These are phyloP conservation scores for Acanthococcus lagerstroemiae DNA, from an alignment of 2,888 invertebrate genomes.

Conservation along the genomic window DNA sequence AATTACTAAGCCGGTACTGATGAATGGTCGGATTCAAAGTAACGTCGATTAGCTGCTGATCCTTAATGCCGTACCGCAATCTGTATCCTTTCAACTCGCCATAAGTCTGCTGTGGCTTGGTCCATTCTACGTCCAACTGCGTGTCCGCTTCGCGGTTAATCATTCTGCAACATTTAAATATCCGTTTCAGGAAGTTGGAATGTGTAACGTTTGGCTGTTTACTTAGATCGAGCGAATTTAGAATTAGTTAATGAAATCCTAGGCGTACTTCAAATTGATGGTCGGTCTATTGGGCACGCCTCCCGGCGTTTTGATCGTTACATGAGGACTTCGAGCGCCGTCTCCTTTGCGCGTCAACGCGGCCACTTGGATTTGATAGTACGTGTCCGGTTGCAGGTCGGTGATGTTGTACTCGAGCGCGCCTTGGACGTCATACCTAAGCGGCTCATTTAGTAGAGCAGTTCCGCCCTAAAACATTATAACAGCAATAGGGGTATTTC, in stretches of 20 bases:
- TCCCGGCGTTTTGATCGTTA: slow-evolving; percentile 80
- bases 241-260: not conserved
- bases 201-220: not conserved
- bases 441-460: slow-evolving; percentile 72
- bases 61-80: slow-evolving; percentile 75
- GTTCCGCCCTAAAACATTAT: slow-evolving; percentile 23
- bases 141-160: slow-evolving; percentile 78
- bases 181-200: not conserved
- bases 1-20: slow-evolving; percentile 62
- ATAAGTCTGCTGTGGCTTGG: slow-evolving; percentile 75
- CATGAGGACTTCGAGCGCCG: slow-evolving; percentile 80
- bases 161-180: slow-evolving; percentile 48
- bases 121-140: slow-evolving; percentile 81
- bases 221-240: not conserved
- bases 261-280: slow-evolving; percentile 63
- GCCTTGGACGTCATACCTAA: slow-evolving; percentile 75
- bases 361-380: slow-evolving; percentile 87
- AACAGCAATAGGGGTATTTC: too few species aligned
- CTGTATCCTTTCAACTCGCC: slow-evolving; percentile 81
- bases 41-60: slow-evolving; percentile 60
- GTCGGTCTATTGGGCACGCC: slow-evolving; percentile 80
- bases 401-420: slow-evolving; percentile 71
- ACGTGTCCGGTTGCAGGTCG: slow-evolving; percentile 87
- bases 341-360: slow-evolving; percentile 95
- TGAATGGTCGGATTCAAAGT: slow-evolving; percentile 51